Conservation (phyloP, 2,888 invertebrate species). For the Lasius fuliginosus region DNA sequence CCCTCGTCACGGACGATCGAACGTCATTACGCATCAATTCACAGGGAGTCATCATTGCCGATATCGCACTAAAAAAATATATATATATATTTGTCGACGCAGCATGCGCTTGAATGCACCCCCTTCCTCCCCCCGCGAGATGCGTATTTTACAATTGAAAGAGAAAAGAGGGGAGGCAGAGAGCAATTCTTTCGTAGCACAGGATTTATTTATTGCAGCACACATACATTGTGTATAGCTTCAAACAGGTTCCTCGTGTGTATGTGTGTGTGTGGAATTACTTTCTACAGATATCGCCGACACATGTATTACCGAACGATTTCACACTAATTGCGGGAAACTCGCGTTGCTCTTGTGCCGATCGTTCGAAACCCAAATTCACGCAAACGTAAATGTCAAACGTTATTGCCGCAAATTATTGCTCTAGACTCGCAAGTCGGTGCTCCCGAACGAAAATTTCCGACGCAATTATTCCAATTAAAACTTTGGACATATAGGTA, state of each 20-base stretch:
- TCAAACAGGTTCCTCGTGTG: background rate
- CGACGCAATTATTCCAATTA: background rate
- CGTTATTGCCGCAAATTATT: background rate
- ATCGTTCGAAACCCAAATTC: background rate
- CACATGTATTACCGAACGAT: background rate
- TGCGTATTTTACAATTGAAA: background rate
- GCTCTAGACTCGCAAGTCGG: background rate
- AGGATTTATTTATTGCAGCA: conserved; percentile 11
- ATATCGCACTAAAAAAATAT: background rate
- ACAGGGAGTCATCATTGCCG: background rate
- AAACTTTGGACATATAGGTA: background rate
- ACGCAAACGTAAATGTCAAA: background rate
- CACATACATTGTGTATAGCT: background rate
- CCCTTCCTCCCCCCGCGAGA: background rate
- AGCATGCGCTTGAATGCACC: background rate
- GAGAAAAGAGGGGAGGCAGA: background rate
- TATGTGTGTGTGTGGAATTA: background rate
- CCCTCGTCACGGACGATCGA: conserved; percentile 15
- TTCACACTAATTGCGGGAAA: background rate
- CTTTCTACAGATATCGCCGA: background rate
- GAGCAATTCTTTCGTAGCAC: background rate
- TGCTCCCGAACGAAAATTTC: background rate
- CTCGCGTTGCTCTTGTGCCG: background rate
- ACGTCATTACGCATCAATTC: conserved; percentile 16
- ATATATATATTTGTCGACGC: background rate